Conservation (phyloP, 2,113 vertebrate species). For the Chunga burmeisteri region DNA sequence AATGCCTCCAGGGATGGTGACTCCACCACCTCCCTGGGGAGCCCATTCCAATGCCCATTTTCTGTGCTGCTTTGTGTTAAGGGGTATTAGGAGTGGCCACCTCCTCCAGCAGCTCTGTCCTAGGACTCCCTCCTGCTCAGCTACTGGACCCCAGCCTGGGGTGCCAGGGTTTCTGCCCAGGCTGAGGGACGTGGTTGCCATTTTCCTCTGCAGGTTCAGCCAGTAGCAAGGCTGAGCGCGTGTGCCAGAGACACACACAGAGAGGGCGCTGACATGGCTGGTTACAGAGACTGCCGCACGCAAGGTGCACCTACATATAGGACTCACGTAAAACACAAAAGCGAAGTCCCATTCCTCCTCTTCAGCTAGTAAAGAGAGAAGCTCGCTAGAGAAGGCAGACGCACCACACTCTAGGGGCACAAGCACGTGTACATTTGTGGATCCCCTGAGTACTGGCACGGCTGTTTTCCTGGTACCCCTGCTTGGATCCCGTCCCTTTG, state of each 20-base stretch:
- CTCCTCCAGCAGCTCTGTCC: neutral
- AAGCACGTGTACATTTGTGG: neutral
- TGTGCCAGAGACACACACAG: neutral
- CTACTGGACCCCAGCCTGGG: neutral
- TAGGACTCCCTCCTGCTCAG: neutral
- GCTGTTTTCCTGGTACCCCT: neutral
- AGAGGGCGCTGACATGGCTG: too few relatives aligned
- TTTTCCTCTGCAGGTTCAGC: neutral
- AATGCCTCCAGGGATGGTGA: too few relatives aligned
- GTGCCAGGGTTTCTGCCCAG: neutral
- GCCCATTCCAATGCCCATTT: too few relatives aligned
- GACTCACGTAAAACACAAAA: neutral
- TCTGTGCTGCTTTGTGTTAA: neutral
- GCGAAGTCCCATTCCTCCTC: neutral
- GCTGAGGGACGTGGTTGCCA: neutral
- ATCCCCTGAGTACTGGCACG: fast-evolving
- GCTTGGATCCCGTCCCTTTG: neutral
- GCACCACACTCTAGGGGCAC: neutral
- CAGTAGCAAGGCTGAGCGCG: neutral
- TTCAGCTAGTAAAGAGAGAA: neutral
- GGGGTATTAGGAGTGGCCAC: neutral
- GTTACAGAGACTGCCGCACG: neutral
- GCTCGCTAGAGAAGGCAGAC: neutral
- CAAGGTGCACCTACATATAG: neutral
- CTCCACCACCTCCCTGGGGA: too few relatives aligned